Evolutionary conservation across 2,113 vertebrate genomes (phyloP).

Genomic region (Pituophis catenifer): DNA sequence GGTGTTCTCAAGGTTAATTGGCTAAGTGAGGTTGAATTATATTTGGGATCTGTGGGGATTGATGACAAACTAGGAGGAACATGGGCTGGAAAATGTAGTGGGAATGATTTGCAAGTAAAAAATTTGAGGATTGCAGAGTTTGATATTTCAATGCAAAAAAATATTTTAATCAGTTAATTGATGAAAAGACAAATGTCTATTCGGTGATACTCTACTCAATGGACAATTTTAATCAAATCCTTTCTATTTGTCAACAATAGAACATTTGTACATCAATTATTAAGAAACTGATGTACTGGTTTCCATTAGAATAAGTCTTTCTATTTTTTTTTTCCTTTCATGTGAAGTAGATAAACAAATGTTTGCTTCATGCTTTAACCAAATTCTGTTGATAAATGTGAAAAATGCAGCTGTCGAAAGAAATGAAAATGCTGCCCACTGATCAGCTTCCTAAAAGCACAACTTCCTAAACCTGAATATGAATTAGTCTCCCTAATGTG

Average conservation of each 20-base stretch:
- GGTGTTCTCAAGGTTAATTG: not conserved
- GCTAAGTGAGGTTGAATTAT: not conserved
- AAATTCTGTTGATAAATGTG: not conserved
- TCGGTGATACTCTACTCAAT: not conserved
- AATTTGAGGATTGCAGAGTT: not conserved
- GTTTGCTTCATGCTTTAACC: not conserved
- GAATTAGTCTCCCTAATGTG: slow-evolving; percentile 40
- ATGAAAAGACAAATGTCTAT: not conserved
- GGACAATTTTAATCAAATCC: not conserved
- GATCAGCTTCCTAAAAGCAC: not conserved
- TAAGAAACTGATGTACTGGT: not conserved
- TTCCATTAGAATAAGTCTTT: not conserved
- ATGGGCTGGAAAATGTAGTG: not conserved
- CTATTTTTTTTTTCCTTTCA: not conserved
- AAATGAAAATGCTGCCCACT: fast-evolving
- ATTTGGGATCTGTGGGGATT: not conserved
- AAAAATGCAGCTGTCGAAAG: slow-evolving; percentile 8
- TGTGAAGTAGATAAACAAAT: not conserved
- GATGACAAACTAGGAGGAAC: not conserved
- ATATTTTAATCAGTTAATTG: not conserved
- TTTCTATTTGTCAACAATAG: not conserved
- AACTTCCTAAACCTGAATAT: slow-evolving; percentile 37
- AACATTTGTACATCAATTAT: not conserved
- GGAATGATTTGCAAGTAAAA: not conserved
- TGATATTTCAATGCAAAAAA: not conserved